These are phyloP conservation scores for Leucophora obtusa DNA, from an alignment of 2,888 invertebrate genomes.

Conservation along the genomic window DNA sequence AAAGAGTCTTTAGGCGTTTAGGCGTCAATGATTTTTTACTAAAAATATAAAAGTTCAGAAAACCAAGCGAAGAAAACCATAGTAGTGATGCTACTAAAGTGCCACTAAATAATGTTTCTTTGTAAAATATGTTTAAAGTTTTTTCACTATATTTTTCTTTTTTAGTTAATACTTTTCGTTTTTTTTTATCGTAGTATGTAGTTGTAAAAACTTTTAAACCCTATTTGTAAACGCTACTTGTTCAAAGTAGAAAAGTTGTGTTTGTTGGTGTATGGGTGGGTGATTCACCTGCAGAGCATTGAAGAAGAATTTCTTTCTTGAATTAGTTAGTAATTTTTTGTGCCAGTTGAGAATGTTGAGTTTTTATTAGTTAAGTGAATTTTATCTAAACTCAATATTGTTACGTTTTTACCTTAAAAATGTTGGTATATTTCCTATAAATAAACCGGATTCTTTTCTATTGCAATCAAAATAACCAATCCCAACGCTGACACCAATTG, in stretches of 20 bases:
- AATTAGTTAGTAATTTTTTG: too few species aligned
- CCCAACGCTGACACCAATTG: too few species aligned
- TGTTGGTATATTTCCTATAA: too few species aligned
- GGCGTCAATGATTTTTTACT: conserved; percentile 40
- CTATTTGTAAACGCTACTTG: conserved; percentile 52
- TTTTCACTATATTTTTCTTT: conserved; percentile 13
- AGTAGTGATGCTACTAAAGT: conserved; percentile 47
- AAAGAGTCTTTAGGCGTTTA: conserved; percentile 42
- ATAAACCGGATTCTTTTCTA: too few species aligned
- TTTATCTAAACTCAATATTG: too few species aligned
- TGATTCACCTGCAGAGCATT: not conserved
- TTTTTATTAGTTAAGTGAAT: not conserved
- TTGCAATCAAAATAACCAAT: too few species aligned
- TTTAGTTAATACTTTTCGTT: conserved; percentile 26
- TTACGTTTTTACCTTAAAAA: too few species aligned
- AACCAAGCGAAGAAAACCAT: conserved; percentile 14
- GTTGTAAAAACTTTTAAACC: conserved; percentile 47
- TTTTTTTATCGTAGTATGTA: conserved; percentile 1
- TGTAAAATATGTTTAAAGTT: conserved; percentile 41
- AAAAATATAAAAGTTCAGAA: conserved; percentile 32
- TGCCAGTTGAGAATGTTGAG: not conserved
- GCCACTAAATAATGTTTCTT: conserved; percentile 58
- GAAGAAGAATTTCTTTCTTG: not conserved
- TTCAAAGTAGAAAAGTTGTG: conserved; percentile 6
- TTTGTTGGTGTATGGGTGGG: not conserved